Base-by-base conservation (phyloP, 1,140 invertebrate species). In the Rhyacophila brunnea region DNA sequence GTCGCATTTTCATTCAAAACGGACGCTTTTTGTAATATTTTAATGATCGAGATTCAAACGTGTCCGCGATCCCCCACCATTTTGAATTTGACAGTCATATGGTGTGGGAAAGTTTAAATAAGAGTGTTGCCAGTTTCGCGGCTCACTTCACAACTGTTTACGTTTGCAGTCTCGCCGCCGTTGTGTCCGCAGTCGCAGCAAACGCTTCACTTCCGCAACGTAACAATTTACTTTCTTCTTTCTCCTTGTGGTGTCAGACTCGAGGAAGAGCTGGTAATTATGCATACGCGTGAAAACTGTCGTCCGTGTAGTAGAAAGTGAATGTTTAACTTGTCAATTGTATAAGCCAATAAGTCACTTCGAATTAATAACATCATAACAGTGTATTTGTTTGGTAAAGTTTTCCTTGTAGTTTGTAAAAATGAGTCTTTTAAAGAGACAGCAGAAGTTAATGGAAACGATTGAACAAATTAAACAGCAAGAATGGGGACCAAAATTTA, bases 371-470 rank as follows among this genome's bases (percentile, higher is more conserved):
- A 15, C 20, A 19, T 28, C 9, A 56, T 11, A 13, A 28, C 18
- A 34, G 47, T 44, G 48, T 35, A 17, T 17, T 44, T 43, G n/a
- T 40, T n/a, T 17, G 38, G 38, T 53, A 0, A 44, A 4, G 23
- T 9, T 35, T 23, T 10, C 14, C 6, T 38, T 9, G 6, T 19
- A 46, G 43, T n/a, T 51, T 17, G 14, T 44, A 2, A 53, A 35
- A 11, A 79, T 79, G 77, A 79, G 75, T 69, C 65, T 77, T 19
- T 70, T 74, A 53, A 66, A 66, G 64, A 70, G 77, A 50, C 73
- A 77, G 44, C 70, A 72, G 62, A 77, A 78, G 61, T 69, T 79
- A n/a, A 67, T 70, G 7, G 77, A 75, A n/a, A 74, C 72, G 9
- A 77, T 71, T 38, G 74, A 77, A 51, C 75, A 74, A 64, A 77